These are phyloP conservation scores for Colossoma macropomum DNA, from an alignment of 2,113 vertebrate species.

Conservation along the genomic window DNA sequence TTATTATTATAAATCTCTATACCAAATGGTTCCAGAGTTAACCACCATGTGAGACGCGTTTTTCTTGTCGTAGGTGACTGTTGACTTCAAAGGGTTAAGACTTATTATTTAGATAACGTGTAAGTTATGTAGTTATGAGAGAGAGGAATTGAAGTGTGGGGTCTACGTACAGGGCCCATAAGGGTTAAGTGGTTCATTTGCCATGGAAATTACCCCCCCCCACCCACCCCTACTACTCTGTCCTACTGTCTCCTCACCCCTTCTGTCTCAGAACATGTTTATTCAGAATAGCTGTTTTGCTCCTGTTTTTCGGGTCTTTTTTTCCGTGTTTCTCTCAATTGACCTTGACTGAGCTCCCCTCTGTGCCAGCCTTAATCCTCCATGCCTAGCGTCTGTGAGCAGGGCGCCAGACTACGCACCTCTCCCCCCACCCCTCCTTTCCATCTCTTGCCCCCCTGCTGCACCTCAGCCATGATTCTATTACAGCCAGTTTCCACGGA, in stretches of 20 bases:
- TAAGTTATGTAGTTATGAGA: no score
- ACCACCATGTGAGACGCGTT: no score
- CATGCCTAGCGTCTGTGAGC: constrained; percentile 28
- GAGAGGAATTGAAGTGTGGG: no score
- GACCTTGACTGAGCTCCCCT: constrained; percentile 56
- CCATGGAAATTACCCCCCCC: background rate
- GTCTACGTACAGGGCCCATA: background rate
- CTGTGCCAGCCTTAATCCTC: constrained; percentile 49
- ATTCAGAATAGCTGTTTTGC: background rate
- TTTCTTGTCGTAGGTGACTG: no score
- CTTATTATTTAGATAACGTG: no score
- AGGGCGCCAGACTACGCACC: constrained; percentile 40
- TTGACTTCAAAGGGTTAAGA: no score
- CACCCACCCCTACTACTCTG: no score
- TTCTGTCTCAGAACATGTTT: background rate
- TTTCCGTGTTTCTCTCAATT: constrained; percentile 31
- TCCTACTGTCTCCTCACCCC: constrained; percentile 4
- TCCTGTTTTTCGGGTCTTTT: constrained; percentile 14
- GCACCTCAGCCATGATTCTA: constrained; percentile 55
- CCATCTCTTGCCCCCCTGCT: constrained; percentile 40
- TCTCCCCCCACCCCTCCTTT: background rate
- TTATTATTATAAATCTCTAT: no score
- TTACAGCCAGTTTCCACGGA: constrained; percentile 57
- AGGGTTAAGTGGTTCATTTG: constrained; percentile 5
- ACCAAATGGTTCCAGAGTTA: no score